Evolutionary conservation across 2,113 vertebrate species (phyloP), one percentile per base, ranked within the genome.

Genomic region (Genyomyrus donnyi): DNA sequence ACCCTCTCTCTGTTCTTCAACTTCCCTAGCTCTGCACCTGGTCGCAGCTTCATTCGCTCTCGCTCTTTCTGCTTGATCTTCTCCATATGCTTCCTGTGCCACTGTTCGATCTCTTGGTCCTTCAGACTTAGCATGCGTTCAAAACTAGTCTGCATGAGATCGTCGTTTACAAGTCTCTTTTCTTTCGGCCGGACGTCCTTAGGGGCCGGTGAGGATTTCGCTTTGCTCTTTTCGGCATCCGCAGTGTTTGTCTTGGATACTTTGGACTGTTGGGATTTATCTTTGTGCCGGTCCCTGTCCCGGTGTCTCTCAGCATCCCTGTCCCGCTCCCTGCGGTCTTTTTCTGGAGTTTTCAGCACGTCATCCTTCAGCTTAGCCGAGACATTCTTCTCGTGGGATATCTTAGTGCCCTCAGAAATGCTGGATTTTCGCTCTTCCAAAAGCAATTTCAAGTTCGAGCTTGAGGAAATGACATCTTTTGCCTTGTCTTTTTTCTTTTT

Each of bases 31-130:
- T 99, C 98, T 15, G 93, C 92, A 90, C 95, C 95, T 48, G 96
- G 95, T 48, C 97, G 95, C 91, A 97, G 98, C 91, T 96, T 98
- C 45, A 98, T 96, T 52, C 98, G 93, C 66, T 99, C 98, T 24
- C 98, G 96, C 95, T 99, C 98, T 91, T 99, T 99, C 91, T 99
- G 98, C 90, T 99, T 99, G 91, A 99, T 99, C 94, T 99, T 99
- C 95, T 99, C 98, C 94, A 99, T 96, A 90, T 99, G 98, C 85
- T 99, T 99, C 88, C 96, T 97, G 53, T 99, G 98, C 98, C 98
- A 99, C 93, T 98, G 98, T 93, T 99, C 98, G 90, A 99, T 99
- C 94, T 99, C 98, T 91, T 98, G 95, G 92, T 99, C 98, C 93
- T 99, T 99, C 88, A 99, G 95, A 91, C 98, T 99, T 62, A 99